Evolutionary conservation across 2,888 invertebrate genomes (phyloP).

Genomic region (Cryptops parisi): DNA sequence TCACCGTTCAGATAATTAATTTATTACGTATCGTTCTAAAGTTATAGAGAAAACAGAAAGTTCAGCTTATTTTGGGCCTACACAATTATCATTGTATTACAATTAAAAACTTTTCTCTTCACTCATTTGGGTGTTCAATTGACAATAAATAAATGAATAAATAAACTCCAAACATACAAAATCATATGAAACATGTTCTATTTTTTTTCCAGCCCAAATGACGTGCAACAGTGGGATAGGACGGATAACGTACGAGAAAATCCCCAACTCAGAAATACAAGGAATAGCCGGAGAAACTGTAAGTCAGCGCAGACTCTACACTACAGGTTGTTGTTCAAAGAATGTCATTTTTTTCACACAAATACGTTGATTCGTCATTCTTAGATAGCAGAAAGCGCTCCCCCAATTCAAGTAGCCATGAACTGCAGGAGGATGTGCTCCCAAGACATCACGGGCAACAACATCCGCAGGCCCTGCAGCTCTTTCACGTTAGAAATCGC

Average conservation of each 20-base stretch:
- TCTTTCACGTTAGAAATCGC: constrained; percentile 87
- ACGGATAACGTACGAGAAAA: constrained; percentile 69
- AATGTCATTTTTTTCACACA: not conserved
- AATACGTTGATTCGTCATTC: no score
- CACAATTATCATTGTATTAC: no score
- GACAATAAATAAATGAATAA: no score
- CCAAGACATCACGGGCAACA: constrained; percentile 57
- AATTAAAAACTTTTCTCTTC: no score
- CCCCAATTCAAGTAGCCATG: constrained; percentile 72
- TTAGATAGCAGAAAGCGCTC: constrained; percentile 63
- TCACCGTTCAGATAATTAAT: no score
- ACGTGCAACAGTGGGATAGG: constrained; percentile 82
- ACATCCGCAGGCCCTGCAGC: constrained; percentile 66
- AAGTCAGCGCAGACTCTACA: constrained; percentile 29
- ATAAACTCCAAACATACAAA: no score
- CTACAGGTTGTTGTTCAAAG: not conserved
- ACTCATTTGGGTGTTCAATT: no score
- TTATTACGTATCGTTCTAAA: no score
- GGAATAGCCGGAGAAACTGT: constrained; percentile 81
- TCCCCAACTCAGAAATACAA: constrained; percentile 77
- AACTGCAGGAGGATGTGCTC: constrained; percentile 76
- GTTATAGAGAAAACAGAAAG: no score
- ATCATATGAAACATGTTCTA: no score
- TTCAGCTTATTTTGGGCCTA: no score
- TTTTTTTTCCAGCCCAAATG: constrained; percentile 53